Base-by-base conservation (phyloP, 2,888 invertebrate genomes). In the Amiota minor region DNA sequence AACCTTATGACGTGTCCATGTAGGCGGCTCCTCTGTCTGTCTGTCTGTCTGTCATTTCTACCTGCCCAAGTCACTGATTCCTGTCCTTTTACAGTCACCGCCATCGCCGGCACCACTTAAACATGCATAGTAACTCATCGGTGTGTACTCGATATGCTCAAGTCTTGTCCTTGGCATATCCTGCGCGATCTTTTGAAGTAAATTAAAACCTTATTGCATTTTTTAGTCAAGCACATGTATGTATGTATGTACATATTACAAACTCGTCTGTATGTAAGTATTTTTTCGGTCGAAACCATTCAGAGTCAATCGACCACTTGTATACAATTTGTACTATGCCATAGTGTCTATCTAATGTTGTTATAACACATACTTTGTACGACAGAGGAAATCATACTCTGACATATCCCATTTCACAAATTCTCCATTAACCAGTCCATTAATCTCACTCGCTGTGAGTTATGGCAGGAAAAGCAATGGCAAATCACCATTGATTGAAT, bases 261-360 rank as follows among this genome's bases (percentile, higher is more conserved):
- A n/a, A n/a, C n/a, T n/a, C n/a, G 9, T 14, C 20, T 20, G 20
- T 59, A 9, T 18, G n/a, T 16, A n/a, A 4, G 18, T 23, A 23
- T 10, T 14, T 53, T 53, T 68, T 68, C 53, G 67, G 53, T 68
- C 53, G 67, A 68, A 67, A 53, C 50, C 67, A 68, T 53, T 53
- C 46, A 68, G 20, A 20, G 67, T 53, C 67, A 20, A 50, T 16
- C 35, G 47, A 45, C 65, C 65, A 65, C 65, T 65, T 65, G 49
- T 45, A 35, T 35, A 35, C 35, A 35, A 35, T 35, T 8, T 35
- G 35, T 8, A 35, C 35, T 35, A 3, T 23, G 23, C 23, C 3
- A 35, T 35, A 35, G 6, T 35, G 46, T 47, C 46, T 68, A 49
- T 68, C 67, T 68, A 68, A 68, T 68, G 67, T 4, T 53, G 20